Conservation (phyloP, 2,888 invertebrate species). For the Lottia gigantea region DNA sequence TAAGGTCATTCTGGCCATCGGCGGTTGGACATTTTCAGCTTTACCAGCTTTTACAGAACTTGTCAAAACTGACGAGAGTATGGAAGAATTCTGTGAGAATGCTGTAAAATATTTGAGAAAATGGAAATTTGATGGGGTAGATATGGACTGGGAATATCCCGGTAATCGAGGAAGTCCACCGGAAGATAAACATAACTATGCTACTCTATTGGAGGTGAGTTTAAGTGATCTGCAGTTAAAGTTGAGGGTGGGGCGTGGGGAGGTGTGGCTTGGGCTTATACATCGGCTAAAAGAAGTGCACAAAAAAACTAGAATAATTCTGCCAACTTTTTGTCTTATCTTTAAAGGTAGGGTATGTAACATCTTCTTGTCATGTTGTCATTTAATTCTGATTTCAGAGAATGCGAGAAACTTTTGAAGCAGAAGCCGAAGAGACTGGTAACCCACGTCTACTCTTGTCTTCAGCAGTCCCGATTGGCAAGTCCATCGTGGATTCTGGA, state of each 20-base stretch:
- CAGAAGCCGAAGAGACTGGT: not conserved
- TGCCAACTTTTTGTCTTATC: no score
- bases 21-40: not conserved
- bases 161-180: not conserved
- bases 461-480: not conserved
- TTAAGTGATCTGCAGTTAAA: no score
- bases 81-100: not conserved
- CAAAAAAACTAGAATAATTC: no score
- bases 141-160: not conserved
- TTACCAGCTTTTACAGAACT: not conserved
- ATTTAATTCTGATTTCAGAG: not conserved
- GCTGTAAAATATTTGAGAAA: not conserved
- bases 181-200: not conserved
- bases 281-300: no score
- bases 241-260: no score
- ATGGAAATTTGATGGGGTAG: not conserved
- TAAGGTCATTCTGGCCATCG: not conserved
- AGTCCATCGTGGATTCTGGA: not conserved
- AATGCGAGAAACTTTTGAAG: not conserved
- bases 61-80: not conserved
- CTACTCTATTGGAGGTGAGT: constrained; percentile 1
- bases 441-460: not conserved
- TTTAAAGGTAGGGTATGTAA: no score
- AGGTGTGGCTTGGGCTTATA: no score
- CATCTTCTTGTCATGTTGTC: no score